Conservation (phyloP, 37 sponge, comb jelly and placozoan genomes). For the Diacarnus erythraeanus region DNA sequence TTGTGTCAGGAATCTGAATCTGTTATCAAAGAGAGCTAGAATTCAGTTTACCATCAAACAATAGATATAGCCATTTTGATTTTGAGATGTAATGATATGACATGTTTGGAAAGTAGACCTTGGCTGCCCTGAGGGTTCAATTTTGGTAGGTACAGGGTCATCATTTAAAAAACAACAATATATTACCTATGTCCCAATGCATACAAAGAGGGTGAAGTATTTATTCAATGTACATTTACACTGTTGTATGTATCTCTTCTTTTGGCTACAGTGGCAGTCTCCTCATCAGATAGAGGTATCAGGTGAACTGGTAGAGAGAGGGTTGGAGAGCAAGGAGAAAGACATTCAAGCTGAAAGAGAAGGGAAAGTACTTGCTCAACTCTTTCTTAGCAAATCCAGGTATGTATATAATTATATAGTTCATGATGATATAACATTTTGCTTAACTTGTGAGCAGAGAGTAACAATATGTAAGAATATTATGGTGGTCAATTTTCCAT, state of each 20-base stretch:
- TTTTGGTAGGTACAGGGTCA: no score
- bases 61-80: no score
- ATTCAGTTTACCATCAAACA: no score
- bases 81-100: no score
- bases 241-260: no score
- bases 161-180: no score
- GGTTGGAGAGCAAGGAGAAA: conserved; percentile 55
- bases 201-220: neutral
- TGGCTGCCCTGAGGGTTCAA: no score
- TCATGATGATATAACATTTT: neutral
- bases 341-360: conserved; percentile 62
- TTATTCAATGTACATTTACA: no score
- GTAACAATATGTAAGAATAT: neutral
- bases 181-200: no score
- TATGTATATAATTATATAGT: conserved; percentile 6
- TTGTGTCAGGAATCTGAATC: no score
- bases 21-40: no score
- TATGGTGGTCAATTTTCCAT: neutral
- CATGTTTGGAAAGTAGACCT: no score
- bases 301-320: conserved; percentile 35
- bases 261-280: conserved; percentile 53
- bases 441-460: neutral
- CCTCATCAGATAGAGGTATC: conserved; percentile 16
- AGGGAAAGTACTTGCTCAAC: conserved; percentile 58
- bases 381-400: conserved; percentile 75